Evolutionary conservation across 2,888 invertebrate species (phyloP), one percentile per base, ranked within the genome.

Genomic region (Tanypteryx hageni): DNA sequence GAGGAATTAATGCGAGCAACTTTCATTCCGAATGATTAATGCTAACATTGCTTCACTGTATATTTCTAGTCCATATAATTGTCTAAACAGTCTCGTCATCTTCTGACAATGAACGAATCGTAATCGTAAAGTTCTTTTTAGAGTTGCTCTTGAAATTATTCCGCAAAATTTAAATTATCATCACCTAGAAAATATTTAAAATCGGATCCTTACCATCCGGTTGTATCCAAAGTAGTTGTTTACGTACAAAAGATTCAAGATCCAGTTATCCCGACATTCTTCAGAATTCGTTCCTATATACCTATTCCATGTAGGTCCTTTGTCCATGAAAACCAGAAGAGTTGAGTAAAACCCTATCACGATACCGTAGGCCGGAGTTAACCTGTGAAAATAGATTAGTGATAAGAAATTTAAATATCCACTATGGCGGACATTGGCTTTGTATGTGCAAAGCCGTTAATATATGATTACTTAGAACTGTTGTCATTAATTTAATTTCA

Each of bases 161-260:
- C 44, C 44, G 5, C 5, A 44, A 44, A 44, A 44, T 44, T 44
- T 44, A 44, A 5, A 5, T 44, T 44, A 64, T 3, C 11, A 22
- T 61, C 18, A 22, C n/a, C 8, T 0, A 59, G 27, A 85, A 85
- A 89, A 61, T 58, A 89, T 89, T 1, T 31, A 59, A 89, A 89
- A 64, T 22, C 16, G 14, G 89, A n/a, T 89, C 89, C 31, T n/a
- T 82, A 82, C 92, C 92, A 81, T 92, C 13, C 58, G 58, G 56
- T 81, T n/a, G 56, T 92, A 92, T 92, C 81, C 82, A 61, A 92
- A 31, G 61, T 92, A 92, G 84, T 92, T 92, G 83, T 92, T 92
- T 58, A 92, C 68, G 83, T 92, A 92, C n/a, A 92, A 58, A 58
- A 92, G 92, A 31, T 92, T 92, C 44, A 83, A 83, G 61, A 82